A percentile compares a stretch with the other conserved stretches of the same genome.
Evolutionary conservation across 2,888 invertebrate genomes (phyloP).

Genomic region (Dryobota labecula): DNA sequence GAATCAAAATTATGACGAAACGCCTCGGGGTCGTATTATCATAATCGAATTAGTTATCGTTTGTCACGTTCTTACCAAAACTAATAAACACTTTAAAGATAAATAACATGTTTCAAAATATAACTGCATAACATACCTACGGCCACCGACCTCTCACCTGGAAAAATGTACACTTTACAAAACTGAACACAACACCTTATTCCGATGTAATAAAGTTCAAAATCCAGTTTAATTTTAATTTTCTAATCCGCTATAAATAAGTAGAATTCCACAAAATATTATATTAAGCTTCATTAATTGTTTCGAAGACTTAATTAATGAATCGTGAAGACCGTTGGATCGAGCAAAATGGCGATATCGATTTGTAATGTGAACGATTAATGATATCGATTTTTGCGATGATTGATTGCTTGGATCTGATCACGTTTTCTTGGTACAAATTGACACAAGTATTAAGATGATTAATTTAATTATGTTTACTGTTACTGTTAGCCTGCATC

Average conservation of each 20-base stretch:
- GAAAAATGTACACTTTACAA: not conserved
- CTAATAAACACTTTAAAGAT: conserved; percentile 68
- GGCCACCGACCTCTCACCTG: conserved; percentile 69
- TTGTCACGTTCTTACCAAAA: conserved; percentile 71
- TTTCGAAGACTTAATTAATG: conserved; percentile 70
- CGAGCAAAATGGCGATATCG: conserved; percentile 29
- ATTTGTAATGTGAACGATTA: conserved; percentile 40
- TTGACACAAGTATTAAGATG: conserved; percentile 16
- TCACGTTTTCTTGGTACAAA: conserved; percentile 35
- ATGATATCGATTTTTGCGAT: conserved; percentile 52
- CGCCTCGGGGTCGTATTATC: conserved; percentile 62
- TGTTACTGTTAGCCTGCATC: no score
- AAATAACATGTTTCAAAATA: conserved; percentile 75
- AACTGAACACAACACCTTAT: conserved; percentile 31
- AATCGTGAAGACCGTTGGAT: conserved; percentile 39
- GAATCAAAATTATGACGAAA: conserved; percentile 47
- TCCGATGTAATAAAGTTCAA: conserved; percentile 43
- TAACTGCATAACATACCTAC: conserved; percentile 67
- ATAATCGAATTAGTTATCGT: conserved; percentile 75
- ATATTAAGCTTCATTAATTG: conserved; percentile 75
- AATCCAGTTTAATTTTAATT: conserved; percentile 48
- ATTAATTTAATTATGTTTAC: no score
- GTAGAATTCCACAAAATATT: conserved; percentile 72
- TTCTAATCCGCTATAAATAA: conserved; percentile 70
- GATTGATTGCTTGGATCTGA: conserved; percentile 36